Evolutionary conservation across 1,140 invertebrate genomes (phyloP), one percentile per base, ranked within the genome.

Genomic region (Copidosoma floridanum): DNA sequence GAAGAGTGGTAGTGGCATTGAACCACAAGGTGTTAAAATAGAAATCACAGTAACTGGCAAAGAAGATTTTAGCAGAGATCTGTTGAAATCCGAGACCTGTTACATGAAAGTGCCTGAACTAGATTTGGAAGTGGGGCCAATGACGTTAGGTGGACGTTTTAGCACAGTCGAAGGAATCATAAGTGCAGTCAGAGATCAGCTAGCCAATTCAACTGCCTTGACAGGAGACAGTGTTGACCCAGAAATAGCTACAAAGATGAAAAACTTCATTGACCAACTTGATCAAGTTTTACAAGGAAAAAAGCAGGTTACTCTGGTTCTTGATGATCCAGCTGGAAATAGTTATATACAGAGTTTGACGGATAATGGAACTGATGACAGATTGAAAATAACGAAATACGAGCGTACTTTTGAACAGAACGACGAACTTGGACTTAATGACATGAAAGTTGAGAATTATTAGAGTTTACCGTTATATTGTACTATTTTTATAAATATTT

Each of bases 261-360:
- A 85, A 35, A 68, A 75, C 16, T 94, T 97, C 72, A 79, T 90
- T 16, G 70, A 77, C 0, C 84, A 88, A 65, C 80, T 97, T 24
- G 84, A 92, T 53, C 74, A 88, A 51, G 84, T 95, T 8, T 72
- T 94, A 16, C 80, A 85, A 16, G 83, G 88, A 0, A 80, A 86
- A 65, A 75, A 76, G n/a, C 50, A 82, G 4, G 80, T 89, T 37
- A 95, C 91, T 1, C 66, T 99, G 3, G 77, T 98, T 16, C 75
- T 99, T 41, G 93, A 98, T 79, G 97, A 99, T 82, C 94, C 96
- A 12, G 92, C 96, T 35, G 97, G 97, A 12, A 99, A 99, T 78
- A 97, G 94, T 69, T 99, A 97, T 76, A 81, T 99, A 38, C 94
- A 98, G 82, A 93, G 91, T 73, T 74, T 95, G 0, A 85, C 84